Conservation (phyloP, 2,888 invertebrate species). For the Ophion slaviceki region DNA sequence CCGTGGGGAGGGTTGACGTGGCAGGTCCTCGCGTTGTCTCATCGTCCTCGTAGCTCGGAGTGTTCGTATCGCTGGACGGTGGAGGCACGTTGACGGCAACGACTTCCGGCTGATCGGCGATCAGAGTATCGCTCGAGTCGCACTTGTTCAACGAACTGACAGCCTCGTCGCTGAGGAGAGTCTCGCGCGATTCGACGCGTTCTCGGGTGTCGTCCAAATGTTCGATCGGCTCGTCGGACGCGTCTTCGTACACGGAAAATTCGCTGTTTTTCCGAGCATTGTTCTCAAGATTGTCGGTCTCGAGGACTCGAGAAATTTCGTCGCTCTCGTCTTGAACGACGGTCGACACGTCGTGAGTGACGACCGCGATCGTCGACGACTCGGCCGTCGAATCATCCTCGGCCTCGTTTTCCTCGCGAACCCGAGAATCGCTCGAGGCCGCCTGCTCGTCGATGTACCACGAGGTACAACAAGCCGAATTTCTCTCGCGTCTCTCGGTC, state of each 20-base stretch:
- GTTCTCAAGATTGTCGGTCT: too few species aligned
- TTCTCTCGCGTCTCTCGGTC: conserved; percentile 73
- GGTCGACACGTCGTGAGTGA: not conserved
- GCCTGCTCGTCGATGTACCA: conserved; percentile 76
- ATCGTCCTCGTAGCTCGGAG: conserved; percentile 44
- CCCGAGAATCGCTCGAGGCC: not conserved
- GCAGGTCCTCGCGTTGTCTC: conserved; percentile 41
- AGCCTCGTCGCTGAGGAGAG: conserved; percentile 67
- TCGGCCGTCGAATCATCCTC: conserved; percentile 52
- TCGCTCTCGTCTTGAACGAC: not conserved
- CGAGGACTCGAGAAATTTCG: conserved; percentile 2
- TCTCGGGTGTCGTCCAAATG: conserved; percentile 24
- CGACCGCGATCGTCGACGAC: conserved; percentile 49
- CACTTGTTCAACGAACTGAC: conserved; percentile 76
- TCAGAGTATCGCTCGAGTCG: conserved; percentile 79
- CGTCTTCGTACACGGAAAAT: conserved; percentile 71
- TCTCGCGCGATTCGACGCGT: conserved; percentile 68
- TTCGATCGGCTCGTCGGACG: conserved; percentile 65
- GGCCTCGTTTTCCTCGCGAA: conserved; percentile 41
- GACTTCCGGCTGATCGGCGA: conserved; percentile 75
- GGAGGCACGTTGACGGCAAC: conserved; percentile 28
- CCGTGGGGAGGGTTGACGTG: conserved; percentile 63
- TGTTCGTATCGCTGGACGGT: conserved; percentile 35
- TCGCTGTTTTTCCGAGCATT: conserved; percentile 65
- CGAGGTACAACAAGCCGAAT: conserved; percentile 72